phyloP scores from a whole-genome alignment of 2,888 invertebrate genomes.

The Lycia hirtaria region DNA sequence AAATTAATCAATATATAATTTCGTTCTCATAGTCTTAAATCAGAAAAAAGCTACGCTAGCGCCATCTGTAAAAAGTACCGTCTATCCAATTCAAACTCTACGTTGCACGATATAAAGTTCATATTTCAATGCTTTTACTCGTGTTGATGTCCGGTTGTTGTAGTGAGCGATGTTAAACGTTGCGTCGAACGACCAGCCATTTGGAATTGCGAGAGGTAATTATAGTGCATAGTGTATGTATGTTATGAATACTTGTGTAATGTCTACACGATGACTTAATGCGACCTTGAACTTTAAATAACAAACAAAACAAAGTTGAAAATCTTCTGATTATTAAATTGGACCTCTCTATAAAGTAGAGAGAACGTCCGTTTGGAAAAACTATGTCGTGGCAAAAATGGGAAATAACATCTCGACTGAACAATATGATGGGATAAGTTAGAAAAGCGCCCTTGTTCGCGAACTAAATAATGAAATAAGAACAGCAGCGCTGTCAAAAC shows the following conservation, averaged over 20 bases:
- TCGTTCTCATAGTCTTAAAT: too few relatives aligned
- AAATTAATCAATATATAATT: too few relatives aligned
- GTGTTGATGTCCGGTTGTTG: background rate
- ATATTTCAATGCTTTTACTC: background rate
- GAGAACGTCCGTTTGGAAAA: too few relatives aligned
- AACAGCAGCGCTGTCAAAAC: too few relatives aligned
- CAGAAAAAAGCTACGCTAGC: too few relatives aligned
- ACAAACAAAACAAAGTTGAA: background rate
- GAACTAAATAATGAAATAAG: too few relatives aligned
- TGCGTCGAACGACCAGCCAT: constrained; percentile 44
- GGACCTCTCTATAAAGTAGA: too few relatives aligned
- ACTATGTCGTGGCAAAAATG: too few relatives aligned
- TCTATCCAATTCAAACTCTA: background rate
- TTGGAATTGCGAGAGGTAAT: constrained; percentile 51
- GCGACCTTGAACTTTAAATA: background rate
- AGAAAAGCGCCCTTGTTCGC: too few relatives aligned
- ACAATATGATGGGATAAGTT: too few relatives aligned
- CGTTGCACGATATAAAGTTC: background rate
- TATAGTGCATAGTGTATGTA: constrained; percentile 10
- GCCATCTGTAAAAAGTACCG: too few relatives aligned
- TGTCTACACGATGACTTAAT: constrained; percentile 1
- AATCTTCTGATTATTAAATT: background rate
- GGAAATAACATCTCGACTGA: too few relatives aligned
- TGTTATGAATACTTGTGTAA: constrained; percentile 9
- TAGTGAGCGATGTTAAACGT: constrained; percentile 2